Base-by-base conservation (phyloP, 2,888 invertebrate genomes). In the Nasonia oneida region DNA sequence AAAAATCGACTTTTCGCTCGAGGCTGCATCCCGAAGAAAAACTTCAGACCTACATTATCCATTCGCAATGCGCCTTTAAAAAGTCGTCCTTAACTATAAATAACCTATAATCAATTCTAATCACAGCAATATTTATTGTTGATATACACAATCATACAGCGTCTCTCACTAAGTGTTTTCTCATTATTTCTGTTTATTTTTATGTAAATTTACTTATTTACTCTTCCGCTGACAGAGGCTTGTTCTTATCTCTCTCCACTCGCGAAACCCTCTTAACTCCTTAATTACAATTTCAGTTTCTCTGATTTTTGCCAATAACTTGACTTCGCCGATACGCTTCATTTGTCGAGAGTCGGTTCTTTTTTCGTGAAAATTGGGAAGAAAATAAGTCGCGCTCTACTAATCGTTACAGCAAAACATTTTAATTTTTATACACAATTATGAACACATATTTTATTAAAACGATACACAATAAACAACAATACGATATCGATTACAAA, bases 61-160 rank as follows among this genome's bases (percentile, higher is more conserved):
- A 85, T 89, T 84, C 86, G 84, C 89, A 88, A 89, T 89, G 89
- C 89, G 89, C 90, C 90, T 90, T 91, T 86, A 81, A 90, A 91
- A 91, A 92, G 92, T 91, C 90, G 90, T 91, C 90, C 93, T 93
- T 93, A 93, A 91, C 91, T 92, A 93, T 91, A 73, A 82, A 83
- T 86, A 83, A 92, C 91, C 91, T 92, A 92, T 90, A 93, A 92
- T 92, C 92, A 92, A 92, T 91, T 93, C 93, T 93, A 93, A 93
- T 93, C 93, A 93, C 93, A 93, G 93, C 93, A 93, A 93, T 92
- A 93, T 93, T 93, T 93, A 93, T 93, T 93, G 93, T 93, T 93
- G 93, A 93, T 93, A 93, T 93, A 93, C 92, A 93, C 92, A 92
- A 93, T 93, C 92, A 92, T 93, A 93, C 92, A 92, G 91, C 91